Base-by-base conservation (phyloP, 2,113 vertebrate species). In the Semicossyphus pulcher region DNA sequence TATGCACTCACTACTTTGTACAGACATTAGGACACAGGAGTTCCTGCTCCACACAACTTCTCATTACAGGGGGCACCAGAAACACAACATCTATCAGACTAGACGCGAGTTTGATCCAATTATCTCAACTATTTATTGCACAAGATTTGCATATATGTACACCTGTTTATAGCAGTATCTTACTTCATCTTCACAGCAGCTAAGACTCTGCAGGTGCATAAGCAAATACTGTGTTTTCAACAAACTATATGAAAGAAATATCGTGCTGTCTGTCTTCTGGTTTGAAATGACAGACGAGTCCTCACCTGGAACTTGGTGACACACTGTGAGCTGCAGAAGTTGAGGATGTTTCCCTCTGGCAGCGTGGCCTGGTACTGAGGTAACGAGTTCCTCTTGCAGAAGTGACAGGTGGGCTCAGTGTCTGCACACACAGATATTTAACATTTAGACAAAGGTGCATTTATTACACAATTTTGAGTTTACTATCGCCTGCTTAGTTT, bases 271-370 rank as follows among this genome's bases (percentile, higher is more conserved):
- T 47, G 25, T 45, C 11, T 15, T 34, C n/a, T 9, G 21, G 10
- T 41, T 9, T 60, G 15, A 49, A 60, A n/a, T 12, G 14, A 45
- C 7, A 10, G 7, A 7, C 15, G 88, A 88, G 89, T 76, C 86
- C 68, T 7, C 71, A 99, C 97, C 97, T 99, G 97, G 92, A 98
- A 98, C 94, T 98, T 99, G 90, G 96, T 96, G 80, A 99, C 96
- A 93, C 97, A 99, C 89, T 93, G 95, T 37, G 97, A 98, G 95
- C 96, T 98, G 94, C 97, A 99, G 94, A 98, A 99, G 94, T 94
- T 97, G 90, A 96, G 96, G 67, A 98, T 89, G 88, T 95, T 96
- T 83, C 97, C 97, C 95, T 99, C 97, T 75, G 97, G 95, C 90
- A 98, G 94, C 76, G 95, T 98, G 92, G 96, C 97, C 95, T 98